A percentile compares a stretch with the other conserved stretches of the same genome.
Conservation (phyloP, 2,113 vertebrate species). For the Piprites chloris region DNA sequence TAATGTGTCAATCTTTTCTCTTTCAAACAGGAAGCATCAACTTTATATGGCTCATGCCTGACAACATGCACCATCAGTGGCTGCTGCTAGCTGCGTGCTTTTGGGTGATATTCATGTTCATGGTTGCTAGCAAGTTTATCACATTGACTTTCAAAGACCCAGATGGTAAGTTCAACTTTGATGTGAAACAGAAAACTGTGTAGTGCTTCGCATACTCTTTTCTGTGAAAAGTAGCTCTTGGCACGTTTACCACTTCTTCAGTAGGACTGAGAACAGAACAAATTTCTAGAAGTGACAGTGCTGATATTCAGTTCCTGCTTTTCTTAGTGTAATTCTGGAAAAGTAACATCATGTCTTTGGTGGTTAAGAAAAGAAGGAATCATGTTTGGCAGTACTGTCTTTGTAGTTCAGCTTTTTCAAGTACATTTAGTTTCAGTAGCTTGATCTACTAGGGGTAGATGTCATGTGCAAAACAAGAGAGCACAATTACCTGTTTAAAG, state of each 20-base stretch:
- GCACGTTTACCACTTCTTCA: not conserved
- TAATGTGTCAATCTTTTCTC: constrained; percentile 1
- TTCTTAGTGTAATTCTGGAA: not conserved
- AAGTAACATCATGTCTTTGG: not conserved
- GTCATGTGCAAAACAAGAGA: not conserved
- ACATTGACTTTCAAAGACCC: constrained; percentile 83
- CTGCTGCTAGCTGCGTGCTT: constrained; percentile 93
- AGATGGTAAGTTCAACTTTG: constrained; percentile 77
- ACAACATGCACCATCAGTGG: constrained; percentile 95
- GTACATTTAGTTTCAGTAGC: not conserved
- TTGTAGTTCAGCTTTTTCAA: not conserved
- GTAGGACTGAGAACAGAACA: not conserved
- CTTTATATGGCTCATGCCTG: constrained; percentile 67
- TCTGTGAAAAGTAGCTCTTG: not conserved
- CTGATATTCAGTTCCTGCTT: not conserved
- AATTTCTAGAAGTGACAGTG: not conserved
- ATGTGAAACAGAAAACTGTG: not conserved
- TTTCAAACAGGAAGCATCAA: constrained; percentile 59
- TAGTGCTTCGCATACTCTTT: not conserved
- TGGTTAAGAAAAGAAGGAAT: not conserved
- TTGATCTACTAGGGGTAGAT: not conserved
- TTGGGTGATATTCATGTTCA: constrained; percentile 96
- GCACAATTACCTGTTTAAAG: not conserved
- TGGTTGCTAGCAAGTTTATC: constrained; percentile 95
- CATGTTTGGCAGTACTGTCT: not conserved